These are phyloP conservation scores for Brachyalestes nurse DNA, from an alignment of 2,797 vertebrate genomes.

Conservation along the genomic window DNA sequence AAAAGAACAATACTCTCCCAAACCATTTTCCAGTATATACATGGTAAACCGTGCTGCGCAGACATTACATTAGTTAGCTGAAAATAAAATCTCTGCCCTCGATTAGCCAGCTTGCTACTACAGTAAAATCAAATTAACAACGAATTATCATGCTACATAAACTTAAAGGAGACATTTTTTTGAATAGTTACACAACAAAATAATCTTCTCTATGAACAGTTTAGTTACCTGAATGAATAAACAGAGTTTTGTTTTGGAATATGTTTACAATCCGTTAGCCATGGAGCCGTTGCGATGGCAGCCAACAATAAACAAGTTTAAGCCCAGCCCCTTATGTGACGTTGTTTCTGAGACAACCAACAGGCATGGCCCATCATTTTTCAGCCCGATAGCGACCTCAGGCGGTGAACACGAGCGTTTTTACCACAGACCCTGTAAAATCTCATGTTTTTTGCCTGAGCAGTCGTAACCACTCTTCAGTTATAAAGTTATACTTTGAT, in stretches of 20 bases:
- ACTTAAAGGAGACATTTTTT: background rate
- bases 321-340: constrained; percentile 7
- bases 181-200: background rate
- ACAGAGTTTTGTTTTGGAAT: background rate
- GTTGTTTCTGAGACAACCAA: background rate
- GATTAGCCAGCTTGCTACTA: constrained; percentile 23
- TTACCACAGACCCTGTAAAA: too few relatives aligned
- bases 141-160: background rate
- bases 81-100: constrained; percentile 29
- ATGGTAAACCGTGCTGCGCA: background rate
- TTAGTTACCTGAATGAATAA: constrained; percentile 24
- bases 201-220: too few relatives aligned
- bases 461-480: too few relatives aligned
- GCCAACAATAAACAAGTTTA: constrained; percentile 48
- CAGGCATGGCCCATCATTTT: background rate
- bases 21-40: background rate
- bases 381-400: background rate
- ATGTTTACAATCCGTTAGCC: background rate
- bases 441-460: too few relatives aligned
- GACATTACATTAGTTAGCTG: background rate
- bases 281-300: constrained; percentile 43
- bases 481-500: too few relatives aligned
- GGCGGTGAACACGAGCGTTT: background rate
- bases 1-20: background rate
- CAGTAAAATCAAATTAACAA: background rate